A percentile compares a stretch with the other conserved stretches of the same genome.
phyloP scores from a whole-genome alignment of 2,888 invertebrate species.

The Ametastegia equiseti region DNA sequence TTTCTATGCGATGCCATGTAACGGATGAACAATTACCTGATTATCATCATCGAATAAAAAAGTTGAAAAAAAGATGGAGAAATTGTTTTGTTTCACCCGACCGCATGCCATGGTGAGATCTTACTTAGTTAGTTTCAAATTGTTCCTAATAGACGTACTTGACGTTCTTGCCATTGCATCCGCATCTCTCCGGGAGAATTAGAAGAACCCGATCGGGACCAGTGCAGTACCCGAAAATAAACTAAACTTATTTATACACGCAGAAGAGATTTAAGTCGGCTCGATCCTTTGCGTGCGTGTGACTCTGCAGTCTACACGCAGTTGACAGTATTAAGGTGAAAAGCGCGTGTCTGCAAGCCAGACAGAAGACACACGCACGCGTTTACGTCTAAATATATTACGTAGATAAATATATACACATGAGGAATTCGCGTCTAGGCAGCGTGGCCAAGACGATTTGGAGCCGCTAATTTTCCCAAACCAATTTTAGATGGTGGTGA shows the following conservation, averaged over 20 bases:
- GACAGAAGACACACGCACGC: neutral
- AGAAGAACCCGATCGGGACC: neutral
- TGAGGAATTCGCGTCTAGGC: neutral
- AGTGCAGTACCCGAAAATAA: neutral
- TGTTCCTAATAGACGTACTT: neutral
- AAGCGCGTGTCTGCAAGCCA: neutral
- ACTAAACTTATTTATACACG: conserved; percentile 4
- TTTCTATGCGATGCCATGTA: neutral
- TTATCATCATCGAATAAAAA: too few relatives aligned
- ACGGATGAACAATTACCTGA: too few relatives aligned
- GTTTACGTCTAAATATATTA: conserved; percentile 11
- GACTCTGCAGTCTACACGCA: too few relatives aligned
- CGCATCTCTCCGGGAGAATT: neutral
- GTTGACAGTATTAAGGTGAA: too few relatives aligned
- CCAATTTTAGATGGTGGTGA: neutral
- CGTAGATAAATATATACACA: neutral
- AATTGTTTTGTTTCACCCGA: neutral
- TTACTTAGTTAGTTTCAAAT: neutral
- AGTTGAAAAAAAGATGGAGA: neutral
- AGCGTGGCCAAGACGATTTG: neutral
- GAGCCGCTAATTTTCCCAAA: neutral
- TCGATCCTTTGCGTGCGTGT: too few relatives aligned
- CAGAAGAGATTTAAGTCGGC: neutral
- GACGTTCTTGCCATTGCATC: conserved; percentile 18
- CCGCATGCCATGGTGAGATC: neutral